Evolutionary conservation across 1,140 invertebrate genomes (phyloP), one percentile per base, ranked within the genome.

Genomic region (Heterodera schachtii): DNA sequence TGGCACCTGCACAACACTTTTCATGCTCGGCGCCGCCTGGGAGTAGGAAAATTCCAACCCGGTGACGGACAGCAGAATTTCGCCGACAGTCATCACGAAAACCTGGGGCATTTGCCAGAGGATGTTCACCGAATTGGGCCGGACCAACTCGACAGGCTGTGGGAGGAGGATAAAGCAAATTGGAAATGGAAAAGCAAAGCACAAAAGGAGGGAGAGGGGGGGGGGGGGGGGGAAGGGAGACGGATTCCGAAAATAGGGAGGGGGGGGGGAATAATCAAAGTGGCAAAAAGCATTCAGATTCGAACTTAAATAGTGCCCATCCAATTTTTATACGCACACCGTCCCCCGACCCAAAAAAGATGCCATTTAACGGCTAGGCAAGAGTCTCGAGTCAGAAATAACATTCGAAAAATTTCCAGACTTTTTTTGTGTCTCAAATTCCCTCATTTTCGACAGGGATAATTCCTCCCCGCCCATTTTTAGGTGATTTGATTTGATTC

Each of bases 21-120:
- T 90, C 88, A 89, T 89, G 49, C 80, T 87, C 11, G 88, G 88
- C 43, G 85, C 80, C 11, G 88, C 84, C 82, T 89, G 87, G 21
- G 89, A 87, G 78, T 90, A 89, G n/a, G 87, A 84, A 70, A 89
- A 89, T 75, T 89, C 88, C 49, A 89, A 71, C 44, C 88, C 88
- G 57, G 88, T 90, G 21, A 89, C 86, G 46, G 80, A 82, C 21
- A 89, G 82, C 7, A 89, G 76, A 47, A 89, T 81, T 83, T 89
- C 88, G n/a, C 89, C 88, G 7, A 94, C 91, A 0, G 95, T 96
- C 81, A 97, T 94, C 0, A 96, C 90, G 44, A 96, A 90, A 60
- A 88, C 85, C 77, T 89, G 88, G 2, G 88, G 88, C 16, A 89
- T 31, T 74, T 90, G 86, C 89, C 89, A 89, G 11, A 89, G 81